Evolutionary conservation across 1,140 invertebrate species (phyloP).

Genomic region (Anthonomus grandis): DNA sequence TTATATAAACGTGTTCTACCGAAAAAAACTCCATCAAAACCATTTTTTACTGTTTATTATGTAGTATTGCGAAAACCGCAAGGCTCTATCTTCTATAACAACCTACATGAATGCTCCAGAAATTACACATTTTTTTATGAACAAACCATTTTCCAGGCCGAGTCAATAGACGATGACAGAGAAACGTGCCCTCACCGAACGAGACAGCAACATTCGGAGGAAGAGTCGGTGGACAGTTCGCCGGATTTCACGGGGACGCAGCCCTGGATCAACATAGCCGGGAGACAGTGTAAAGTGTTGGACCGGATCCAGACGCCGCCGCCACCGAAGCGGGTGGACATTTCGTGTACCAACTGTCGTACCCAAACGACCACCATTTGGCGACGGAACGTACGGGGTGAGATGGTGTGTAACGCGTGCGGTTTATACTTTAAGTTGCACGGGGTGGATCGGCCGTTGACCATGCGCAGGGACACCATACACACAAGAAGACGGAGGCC

Average conservation of each 20-base stretch:
- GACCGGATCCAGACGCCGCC: constrained; percentile 20
- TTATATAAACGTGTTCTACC: too few species aligned
- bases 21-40: too few species aligned
- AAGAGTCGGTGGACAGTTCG: constrained; percentile 32
- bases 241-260: constrained; percentile 45
- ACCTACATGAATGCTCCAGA: too few species aligned
- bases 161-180: constrained; percentile 12
- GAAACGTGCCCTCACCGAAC: too few species aligned
- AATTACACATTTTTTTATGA: too few species aligned
- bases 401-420: constrained; percentile 94
- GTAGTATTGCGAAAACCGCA: too few species aligned
- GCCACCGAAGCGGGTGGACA: constrained; percentile 59
- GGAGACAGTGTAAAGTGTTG: constrained; percentile 27
- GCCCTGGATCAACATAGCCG: constrained; percentile 47
- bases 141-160: constrained; percentile 8
- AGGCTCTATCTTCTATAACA: too few species aligned
- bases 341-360: constrained; percentile 78
- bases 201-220: constrained; percentile 18
- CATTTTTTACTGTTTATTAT: too few species aligned
- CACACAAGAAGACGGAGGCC: constrained; percentile 92
- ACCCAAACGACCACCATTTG: constrained; percentile 91
- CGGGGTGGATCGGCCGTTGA: constrained; percentile 83
- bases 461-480: constrained; percentile 96
- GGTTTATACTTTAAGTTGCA: constrained; percentile 92
- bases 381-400: constrained; percentile 82